A percentile compares a stretch with the other conserved stretches of the same genome.
Evolutionary conservation across 23 tunicate species (phyloP).

Genomic region (Phallusia fumigata): DNA sequence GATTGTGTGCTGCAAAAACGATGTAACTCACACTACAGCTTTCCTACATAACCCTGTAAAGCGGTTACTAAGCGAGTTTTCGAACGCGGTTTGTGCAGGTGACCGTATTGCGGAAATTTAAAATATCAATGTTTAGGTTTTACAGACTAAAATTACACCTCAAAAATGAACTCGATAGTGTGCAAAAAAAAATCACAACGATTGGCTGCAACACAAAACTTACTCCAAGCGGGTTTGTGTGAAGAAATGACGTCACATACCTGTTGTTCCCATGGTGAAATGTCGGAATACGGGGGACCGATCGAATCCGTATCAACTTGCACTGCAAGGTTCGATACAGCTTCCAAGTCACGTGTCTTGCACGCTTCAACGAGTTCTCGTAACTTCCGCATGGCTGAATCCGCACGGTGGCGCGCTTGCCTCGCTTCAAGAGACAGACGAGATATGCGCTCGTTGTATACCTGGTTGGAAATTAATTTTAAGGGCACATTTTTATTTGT

Average conservation of each 20-base stretch:
- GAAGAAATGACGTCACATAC: slow-evolving; percentile 10
- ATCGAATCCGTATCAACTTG: slow-evolving; percentile 81
- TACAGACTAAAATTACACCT: no score
- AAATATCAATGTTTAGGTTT: no score
- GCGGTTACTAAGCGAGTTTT: no score
- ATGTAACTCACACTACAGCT: no score
- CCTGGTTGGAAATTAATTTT: slow-evolving; percentile 29
- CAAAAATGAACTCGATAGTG: no score
- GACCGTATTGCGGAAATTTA: no score
- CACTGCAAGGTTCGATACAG: slow-evolving; percentile 76
- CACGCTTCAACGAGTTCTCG: slow-evolving; percentile 84
- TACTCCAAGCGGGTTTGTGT: no score
- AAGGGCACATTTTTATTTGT: neutral
- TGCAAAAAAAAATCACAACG: no score
- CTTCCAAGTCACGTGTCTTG: slow-evolving; percentile 72
- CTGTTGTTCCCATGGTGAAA: slow-evolving; percentile 89
- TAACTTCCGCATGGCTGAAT: slow-evolving; percentile 63
- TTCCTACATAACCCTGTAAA: no score
- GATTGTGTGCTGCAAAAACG: no score
- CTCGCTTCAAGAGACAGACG: slow-evolving; percentile 78
- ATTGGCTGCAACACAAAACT: no score
- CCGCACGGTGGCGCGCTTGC: slow-evolving; percentile 93
- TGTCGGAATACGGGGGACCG: slow-evolving; percentile 61
- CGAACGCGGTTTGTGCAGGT: no score
- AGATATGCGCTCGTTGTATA: slow-evolving; percentile 87